Evolutionary conservation across 1,140 invertebrate genomes (phyloP), one percentile per base, ranked within the genome.

Genomic region (Drosophila willistoni): DNA sequence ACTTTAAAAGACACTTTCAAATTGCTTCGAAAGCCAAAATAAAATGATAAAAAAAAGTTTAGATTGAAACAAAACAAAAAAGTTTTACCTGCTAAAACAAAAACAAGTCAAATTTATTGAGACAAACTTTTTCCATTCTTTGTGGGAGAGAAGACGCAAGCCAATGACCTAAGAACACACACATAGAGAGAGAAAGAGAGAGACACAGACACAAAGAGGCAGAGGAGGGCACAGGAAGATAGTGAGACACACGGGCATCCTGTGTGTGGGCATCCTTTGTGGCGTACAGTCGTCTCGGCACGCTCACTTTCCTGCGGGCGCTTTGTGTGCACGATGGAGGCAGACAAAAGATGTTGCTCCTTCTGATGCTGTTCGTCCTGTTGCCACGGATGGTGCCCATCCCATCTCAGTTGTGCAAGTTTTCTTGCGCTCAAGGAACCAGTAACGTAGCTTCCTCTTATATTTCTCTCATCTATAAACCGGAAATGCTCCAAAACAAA

Each of bases 241-340:
- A 51, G 44, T 51, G 17, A 22, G 64, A 47, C 39, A 68, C 73
- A 77, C 66, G 66, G 64, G 71, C 70, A 79, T 81, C 78, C 78
- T 81, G 63, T 51, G n/a, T 51, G n/a, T 51, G 17, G 17, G 17
- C 65, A 64, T 64, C 60, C 78, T 76, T 72, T 77, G 61, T 81
- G 78, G 64, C 51, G 60, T 71, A 54, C 70, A 74, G 59, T 68
- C 71, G 59, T 68, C 71, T 64, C 44, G 66, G 66, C 73, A 63
- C 68, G 61, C 77, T 85, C 69, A 85, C 81, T 85, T 85, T 85
- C 68, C 75, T 85, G 82, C 82, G 74, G 74, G 81, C 81, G 62
- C 67, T 69, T 82, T 79, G 77, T 66, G 55, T 55, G 36, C 60
- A 63, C 63, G 34, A 42, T 56, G 36, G 55, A 66, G 39, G 54